phyloP scores from a whole-genome alignment of 2,113 vertebrate genomes.

The Lonchura striata region DNA sequence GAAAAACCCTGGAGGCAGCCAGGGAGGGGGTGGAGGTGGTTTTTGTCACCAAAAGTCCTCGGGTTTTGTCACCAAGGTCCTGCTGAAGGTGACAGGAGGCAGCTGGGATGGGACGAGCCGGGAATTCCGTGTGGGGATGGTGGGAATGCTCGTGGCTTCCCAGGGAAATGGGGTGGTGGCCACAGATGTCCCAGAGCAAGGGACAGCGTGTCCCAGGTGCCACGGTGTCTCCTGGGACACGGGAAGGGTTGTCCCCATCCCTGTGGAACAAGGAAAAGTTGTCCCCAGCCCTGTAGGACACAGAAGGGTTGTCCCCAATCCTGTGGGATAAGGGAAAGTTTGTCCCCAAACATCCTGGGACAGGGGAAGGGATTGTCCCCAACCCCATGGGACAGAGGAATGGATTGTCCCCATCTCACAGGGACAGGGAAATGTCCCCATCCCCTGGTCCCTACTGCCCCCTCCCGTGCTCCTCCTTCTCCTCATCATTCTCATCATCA shows the following conservation, averaged over 20 bases:
- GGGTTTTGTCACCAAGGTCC: neutral
- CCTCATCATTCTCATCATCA: no score
- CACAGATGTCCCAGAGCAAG: neutral
- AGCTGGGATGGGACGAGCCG: neutral
- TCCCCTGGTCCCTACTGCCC: neutral
- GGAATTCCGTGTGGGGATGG: neutral
- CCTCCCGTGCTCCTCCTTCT: no score
- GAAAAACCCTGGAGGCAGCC: neutral
- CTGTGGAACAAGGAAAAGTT: neutral
- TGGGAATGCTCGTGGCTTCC: neutral
- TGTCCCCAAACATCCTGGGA: neutral
- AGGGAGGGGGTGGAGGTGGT: neutral
- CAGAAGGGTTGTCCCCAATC: no score
- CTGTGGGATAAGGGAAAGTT: no score
- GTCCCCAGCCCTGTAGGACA: neutral
- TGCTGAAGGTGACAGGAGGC: rapidly evolving
- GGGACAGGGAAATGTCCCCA: neutral
- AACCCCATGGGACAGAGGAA: neutral
- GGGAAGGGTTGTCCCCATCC: neutral
- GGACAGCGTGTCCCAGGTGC: neutral
- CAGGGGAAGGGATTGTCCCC: neutral
- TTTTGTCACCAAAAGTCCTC: neutral
- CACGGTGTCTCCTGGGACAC: neutral
- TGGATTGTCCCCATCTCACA: neutral
- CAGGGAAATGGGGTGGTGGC: neutral